A percentile compares a stretch with the other conserved stretches of the same genome.
These are phyloP conservation scores for Vanessa cardui DNA, from an alignment of 2,888 invertebrate genomes.

Conservation along the genomic window DNA sequence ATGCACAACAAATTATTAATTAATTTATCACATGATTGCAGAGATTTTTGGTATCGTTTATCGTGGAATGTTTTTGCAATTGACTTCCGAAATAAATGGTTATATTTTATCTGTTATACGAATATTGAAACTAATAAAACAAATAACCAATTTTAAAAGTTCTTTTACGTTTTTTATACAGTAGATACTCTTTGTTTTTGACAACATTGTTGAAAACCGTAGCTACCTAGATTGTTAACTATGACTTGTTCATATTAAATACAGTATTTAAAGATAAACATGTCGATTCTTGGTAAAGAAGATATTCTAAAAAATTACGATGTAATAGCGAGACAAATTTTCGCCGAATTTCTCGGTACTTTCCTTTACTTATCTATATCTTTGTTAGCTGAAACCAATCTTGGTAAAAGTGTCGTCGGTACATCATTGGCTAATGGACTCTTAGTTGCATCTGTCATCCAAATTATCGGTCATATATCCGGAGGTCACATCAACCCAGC, in stretches of 20 bases:
- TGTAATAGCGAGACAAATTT: conserved; percentile 31
- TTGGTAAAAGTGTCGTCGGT: conserved; percentile 12
- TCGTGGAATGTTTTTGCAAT: too few species aligned
- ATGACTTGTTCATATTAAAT: not conserved
- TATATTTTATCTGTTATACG: too few species aligned
- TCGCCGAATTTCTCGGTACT: conserved; percentile 42
- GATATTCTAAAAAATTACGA: conserved; percentile 35
- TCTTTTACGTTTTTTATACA: too few species aligned
- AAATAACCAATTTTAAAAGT: too few species aligned
- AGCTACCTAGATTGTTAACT: not conserved
- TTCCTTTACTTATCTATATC: conserved; percentile 38
- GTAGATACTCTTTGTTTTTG: too few species aligned
- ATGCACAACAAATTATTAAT: too few species aligned
- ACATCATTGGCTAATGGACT: conserved; percentile 36
- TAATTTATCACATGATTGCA: too few species aligned
- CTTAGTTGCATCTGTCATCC: conserved; percentile 35
- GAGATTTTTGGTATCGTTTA: too few species aligned
- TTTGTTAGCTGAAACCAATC: conserved; percentile 26
- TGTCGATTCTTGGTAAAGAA: conserved; percentile 24
- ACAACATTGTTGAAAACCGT: not conserved
- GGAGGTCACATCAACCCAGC: conserved; percentile 42
- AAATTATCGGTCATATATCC: conserved; percentile 37
- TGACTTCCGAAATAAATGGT: too few species aligned
- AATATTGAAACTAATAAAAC: too few species aligned
- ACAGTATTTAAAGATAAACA: conserved; percentile 11